A percentile compares a stretch with the other conserved stretches of the same genome.
These are phyloP conservation scores for Phyllostomus discolor DNA, from an alignment of 2,113 vertebrate genomes.

Conservation along the genomic window DNA sequence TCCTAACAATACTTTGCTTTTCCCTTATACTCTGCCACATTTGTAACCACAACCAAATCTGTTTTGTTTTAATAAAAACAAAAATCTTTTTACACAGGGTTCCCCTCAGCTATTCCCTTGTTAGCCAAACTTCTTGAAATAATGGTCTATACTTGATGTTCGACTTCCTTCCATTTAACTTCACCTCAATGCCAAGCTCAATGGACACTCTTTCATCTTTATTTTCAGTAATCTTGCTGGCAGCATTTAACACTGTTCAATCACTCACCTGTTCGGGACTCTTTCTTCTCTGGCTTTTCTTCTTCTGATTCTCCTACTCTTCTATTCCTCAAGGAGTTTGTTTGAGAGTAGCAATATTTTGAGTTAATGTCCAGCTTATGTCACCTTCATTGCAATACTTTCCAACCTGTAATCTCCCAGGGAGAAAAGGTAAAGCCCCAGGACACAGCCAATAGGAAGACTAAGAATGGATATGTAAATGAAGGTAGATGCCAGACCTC, in stretches of 20 bases:
- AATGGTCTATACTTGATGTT: background rate
- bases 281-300: background rate
- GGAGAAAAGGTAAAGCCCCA: background rate
- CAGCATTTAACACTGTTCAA: background rate
- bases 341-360: background rate
- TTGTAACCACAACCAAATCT: background rate
- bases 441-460: background rate
- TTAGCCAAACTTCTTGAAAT: background rate
- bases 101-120: background rate
- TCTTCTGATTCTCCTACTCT: background rate
- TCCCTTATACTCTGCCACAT: background rate
- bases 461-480: background rate
- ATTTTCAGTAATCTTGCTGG: background rate
- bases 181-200: background rate
- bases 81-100: background rate
- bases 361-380: background rate
- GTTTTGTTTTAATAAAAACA: background rate
- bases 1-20: background rate
- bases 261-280: background rate
- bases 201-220: background rate
- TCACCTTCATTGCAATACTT: background rate
- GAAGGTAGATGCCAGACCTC: background rate
- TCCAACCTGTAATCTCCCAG: background rate
- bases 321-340: background rate
- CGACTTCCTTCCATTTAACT: background rate